phyloP scores from a whole-genome alignment of 1,140 invertebrate species.

The Megathymus violae region DNA sequence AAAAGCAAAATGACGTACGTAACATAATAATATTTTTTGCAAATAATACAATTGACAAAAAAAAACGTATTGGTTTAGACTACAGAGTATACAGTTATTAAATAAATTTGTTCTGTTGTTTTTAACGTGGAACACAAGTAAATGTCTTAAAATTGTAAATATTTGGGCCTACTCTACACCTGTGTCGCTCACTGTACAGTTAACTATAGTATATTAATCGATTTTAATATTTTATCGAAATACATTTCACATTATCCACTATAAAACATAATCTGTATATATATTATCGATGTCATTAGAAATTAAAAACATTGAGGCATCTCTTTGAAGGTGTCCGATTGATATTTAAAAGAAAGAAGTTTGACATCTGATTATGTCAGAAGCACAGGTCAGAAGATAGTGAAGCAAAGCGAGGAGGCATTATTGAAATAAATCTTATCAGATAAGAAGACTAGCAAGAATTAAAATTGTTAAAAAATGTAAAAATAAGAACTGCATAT shows the following conservation, averaged over 20 bases:
- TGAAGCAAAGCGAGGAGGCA: too few species aligned
- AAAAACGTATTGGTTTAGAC: not conserved
- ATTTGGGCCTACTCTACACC: constrained; percentile 73
- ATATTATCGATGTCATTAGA: constrained; percentile 53
- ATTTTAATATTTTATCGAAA: constrained; percentile 54
- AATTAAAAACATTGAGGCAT: constrained; percentile 38
- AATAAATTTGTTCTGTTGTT: constrained; percentile 12
- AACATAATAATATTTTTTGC: not conserved
- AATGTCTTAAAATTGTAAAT: constrained; percentile 64
- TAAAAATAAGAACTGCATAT: too few species aligned
- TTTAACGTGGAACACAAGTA: constrained; percentile 37
- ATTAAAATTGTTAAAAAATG: too few species aligned
- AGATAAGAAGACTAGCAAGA: too few species aligned
- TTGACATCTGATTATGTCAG: too few species aligned
- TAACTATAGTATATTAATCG: constrained; percentile 57
- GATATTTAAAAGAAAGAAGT: not conserved
- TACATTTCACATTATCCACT: constrained; percentile 51
- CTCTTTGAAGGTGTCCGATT: constrained; percentile 13
- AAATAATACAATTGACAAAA: not conserved
- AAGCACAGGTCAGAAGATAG: too few species aligned
- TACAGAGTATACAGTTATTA: not conserved
- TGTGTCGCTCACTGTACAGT: constrained; percentile 80
- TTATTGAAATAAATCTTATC: too few species aligned
- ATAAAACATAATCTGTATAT: constrained; percentile 57
- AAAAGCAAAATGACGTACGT: not conserved